A percentile compares a stretch with the other conserved stretches of the same genome.
phyloP scores from a whole-genome alignment of 2,888 invertebrate species.

The Caprella mutica region DNA sequence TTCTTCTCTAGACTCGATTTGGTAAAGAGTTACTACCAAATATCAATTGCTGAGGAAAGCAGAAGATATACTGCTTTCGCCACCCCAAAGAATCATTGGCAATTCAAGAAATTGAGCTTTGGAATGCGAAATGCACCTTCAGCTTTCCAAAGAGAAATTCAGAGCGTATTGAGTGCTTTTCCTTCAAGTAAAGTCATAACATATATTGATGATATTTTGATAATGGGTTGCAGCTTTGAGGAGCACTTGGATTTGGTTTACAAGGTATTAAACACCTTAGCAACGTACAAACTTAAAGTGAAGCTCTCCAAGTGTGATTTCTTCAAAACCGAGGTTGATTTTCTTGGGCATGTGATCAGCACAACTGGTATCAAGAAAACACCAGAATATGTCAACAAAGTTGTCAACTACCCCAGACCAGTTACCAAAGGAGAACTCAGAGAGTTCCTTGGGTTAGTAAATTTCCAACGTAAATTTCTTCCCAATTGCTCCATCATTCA shows the following conservation, averaged over 20 bases:
- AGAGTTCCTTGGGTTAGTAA: neutral
- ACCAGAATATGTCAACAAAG: neutral
- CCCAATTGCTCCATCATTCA: neutral
- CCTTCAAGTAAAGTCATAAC: neutral
- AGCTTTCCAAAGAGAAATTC: neutral
- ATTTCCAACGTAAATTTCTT: neutral
- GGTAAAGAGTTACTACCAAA: neutral
- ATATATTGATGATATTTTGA: neutral
- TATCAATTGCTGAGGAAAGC: neutral
- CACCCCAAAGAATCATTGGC: neutral
- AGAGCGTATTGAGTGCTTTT: neutral
- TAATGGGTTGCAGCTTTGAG: neutral
- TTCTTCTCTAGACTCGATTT: conserved; percentile 3
- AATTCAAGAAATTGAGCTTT: conserved; percentile 1
- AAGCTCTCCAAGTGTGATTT: neutral
- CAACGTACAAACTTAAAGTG: neutral
- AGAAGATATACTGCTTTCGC: neutral
- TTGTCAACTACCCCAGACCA: neutral
- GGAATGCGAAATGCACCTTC: neutral
- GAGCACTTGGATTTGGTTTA: neutral
- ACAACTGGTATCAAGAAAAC: neutral
- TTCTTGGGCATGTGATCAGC: neutral
- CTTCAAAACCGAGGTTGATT: neutral
- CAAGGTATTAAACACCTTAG: neutral
- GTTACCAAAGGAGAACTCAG: neutral